These are phyloP conservation scores for Pantherophis guttatus DNA, from an alignment of 2,113 vertebrate species.

Conservation along the genomic window DNA sequence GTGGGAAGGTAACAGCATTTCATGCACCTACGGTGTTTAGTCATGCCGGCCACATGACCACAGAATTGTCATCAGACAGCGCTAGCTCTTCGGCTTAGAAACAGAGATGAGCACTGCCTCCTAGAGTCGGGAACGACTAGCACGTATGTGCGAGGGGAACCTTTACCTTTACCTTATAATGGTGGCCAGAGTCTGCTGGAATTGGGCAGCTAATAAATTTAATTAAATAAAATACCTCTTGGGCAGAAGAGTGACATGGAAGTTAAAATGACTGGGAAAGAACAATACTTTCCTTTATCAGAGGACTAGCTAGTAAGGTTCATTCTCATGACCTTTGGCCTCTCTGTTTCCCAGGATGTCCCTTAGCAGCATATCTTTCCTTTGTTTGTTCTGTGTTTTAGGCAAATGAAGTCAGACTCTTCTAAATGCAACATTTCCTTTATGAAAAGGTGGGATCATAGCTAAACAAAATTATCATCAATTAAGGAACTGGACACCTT, in stretches of 20 bases:
- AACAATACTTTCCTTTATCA: background rate
- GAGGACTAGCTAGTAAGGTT: background rate
- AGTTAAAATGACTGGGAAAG: background rate
- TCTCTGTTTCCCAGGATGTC: background rate
- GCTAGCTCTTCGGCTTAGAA: too few species aligned
- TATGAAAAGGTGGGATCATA: background rate
- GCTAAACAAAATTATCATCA: background rate
- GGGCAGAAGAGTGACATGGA: too few species aligned
- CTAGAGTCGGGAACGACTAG: too few species aligned
- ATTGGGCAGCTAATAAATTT: background rate
- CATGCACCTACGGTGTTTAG: too few species aligned
- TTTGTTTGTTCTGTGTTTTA: background rate
- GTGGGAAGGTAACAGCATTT: too few species aligned
- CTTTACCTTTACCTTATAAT: background rate
- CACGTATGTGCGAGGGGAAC: too few species aligned
- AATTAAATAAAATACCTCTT: background rate
- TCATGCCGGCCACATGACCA: too few species aligned
- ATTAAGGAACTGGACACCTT: background rate
- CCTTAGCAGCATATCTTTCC: background rate
- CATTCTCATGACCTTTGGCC: background rate
- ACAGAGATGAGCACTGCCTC: too few species aligned
- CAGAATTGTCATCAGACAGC: too few species aligned
- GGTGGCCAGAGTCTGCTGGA: background rate
- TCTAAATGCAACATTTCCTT: background rate
- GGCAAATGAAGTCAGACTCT: background rate